Evolutionary conservation across 1,140 invertebrate species (phyloP), one percentile per base, ranked within the genome.

Genomic region (Drosophila triauraria): DNA sequence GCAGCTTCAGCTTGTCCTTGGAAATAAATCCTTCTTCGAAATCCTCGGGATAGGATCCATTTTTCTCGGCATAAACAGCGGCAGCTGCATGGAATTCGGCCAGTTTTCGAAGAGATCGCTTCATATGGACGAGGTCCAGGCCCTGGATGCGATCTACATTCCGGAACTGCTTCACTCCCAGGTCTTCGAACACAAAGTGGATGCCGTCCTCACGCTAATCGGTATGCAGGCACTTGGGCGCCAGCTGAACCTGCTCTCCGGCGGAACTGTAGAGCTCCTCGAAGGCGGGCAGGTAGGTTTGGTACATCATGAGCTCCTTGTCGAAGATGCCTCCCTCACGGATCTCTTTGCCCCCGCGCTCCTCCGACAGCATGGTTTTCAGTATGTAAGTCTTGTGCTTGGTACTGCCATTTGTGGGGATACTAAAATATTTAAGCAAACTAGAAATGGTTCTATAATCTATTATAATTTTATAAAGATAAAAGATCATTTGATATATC

Each of bases 41-140:
- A 6, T 75, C 57, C 2, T 42, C 53, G 1, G 84, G 70, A 35
- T 64, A 85, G 0, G 75, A 43, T 9, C 81, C 83, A 12, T 82
- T 60, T 4, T 48, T 51, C 2, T 91, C 83, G 1, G 62, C 78
- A 42, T 88, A 87, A 12, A 86, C 79, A 0, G 80, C 53, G 9
- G 94, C 94, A 8, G 93, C 87, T 0, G 94, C 95, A 81, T 95
- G 95, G 63, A 94, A 94, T 60, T 88, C 93, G 0, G 94, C 95
- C 42, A 95, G 64, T 57, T 94, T 93, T 3, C 90, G 88, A 15
- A 95, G 71, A 5, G 94, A 93, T 13, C 93, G 40, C 47, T 92
- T 77, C 63, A 93, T 93, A 46, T 95, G 94, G 3, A 86, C 62
- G 32, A 94, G 67, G 75, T 95, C 94, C 42, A 95, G 87, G 6